A percentile compares a stretch with the other conserved stretches of the same genome.
phyloP scores from a whole-genome alignment of 2,797 vertebrate species.

The Pseudotriccus pelzelni region DNA sequence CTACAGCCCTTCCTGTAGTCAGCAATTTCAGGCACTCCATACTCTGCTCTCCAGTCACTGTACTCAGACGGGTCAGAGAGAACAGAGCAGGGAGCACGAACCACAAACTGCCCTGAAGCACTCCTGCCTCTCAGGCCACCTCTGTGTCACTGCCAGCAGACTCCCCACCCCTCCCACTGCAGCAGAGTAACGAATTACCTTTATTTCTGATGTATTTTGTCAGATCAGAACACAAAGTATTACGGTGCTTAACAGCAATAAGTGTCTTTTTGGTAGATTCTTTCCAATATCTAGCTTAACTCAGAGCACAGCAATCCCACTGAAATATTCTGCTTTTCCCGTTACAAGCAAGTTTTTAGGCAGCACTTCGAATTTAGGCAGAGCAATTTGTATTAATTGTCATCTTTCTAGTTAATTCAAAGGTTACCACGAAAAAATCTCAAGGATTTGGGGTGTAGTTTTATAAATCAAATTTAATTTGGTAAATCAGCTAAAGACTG shows the following conservation, averaged over 20 bases:
- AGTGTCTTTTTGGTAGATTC: not conserved
- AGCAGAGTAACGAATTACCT: not conserved
- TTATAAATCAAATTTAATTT: not conserved
- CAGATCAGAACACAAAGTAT: not conserved
- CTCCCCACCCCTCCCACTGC: not conserved
- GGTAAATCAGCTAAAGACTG: not conserved
- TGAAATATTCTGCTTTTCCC: not conserved
- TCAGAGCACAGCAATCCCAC: not conserved
- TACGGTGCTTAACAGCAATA: not conserved
- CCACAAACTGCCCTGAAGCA: not conserved
- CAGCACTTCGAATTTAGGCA: not conserved
- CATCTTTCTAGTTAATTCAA: not conserved
- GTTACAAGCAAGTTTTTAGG: not conserved
- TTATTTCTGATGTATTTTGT: rapidly evolving
- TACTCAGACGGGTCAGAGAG: not conserved
- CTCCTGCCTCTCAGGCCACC: not conserved
- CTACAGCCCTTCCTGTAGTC: not conserved
- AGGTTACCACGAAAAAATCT: not conserved
- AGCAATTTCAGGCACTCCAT: not conserved
- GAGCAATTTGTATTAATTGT: not conserved
- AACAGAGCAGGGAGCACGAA: not conserved
- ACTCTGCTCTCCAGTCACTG: not conserved
- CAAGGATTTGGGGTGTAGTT: not conserved
- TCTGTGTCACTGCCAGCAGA: not conserved
- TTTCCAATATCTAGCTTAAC: not conserved